These are phyloP conservation scores for Sus cebifrons DNA, from an alignment of 2,797 vertebrate genomes.

Conservation along the genomic window DNA sequence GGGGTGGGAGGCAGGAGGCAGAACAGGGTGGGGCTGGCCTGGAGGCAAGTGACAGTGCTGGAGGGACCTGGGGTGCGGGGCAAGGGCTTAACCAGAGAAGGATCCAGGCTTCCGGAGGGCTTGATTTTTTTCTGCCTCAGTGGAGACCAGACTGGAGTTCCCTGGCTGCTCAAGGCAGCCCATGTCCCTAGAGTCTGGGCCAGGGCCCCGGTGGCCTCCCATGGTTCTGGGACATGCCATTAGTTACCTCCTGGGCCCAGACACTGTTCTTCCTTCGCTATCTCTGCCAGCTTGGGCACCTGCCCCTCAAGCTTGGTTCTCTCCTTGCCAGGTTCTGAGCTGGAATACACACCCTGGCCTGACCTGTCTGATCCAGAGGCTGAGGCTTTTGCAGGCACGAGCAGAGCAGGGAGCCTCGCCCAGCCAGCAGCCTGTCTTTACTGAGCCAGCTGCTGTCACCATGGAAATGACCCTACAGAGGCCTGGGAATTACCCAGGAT, in stretches of 20 bases:
- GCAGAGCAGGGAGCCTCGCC: not conserved
- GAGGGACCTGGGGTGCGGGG: too few species aligned
- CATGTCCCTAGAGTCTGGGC: not conserved
- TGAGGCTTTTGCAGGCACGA: not conserved
- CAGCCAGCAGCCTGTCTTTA: not conserved
- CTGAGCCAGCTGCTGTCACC: not conserved
- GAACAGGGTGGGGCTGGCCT: not conserved
- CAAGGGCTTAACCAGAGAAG: not conserved
- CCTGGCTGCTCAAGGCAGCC: not conserved
- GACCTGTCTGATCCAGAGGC: not conserved
- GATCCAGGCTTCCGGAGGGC: not conserved
- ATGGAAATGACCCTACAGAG: conserved; percentile 44
- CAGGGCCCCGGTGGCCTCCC: not conserved
- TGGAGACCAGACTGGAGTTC: not conserved
- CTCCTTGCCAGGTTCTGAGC: not conserved
- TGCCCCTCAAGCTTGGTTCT: not conserved
- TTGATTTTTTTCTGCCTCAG: not conserved
- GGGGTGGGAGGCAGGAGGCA: not conserved
- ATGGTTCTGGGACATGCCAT: not conserved
- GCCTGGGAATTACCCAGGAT: conserved; percentile 56
- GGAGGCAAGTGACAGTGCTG: fast-evolving
- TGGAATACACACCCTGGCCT: not conserved
- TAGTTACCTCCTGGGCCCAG: not conserved
- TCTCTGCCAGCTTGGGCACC: not conserved
- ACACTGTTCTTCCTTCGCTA: not conserved